Base-by-base conservation (phyloP, 2,888 invertebrate genomes). In the Eustalomyia histrio region DNA sequence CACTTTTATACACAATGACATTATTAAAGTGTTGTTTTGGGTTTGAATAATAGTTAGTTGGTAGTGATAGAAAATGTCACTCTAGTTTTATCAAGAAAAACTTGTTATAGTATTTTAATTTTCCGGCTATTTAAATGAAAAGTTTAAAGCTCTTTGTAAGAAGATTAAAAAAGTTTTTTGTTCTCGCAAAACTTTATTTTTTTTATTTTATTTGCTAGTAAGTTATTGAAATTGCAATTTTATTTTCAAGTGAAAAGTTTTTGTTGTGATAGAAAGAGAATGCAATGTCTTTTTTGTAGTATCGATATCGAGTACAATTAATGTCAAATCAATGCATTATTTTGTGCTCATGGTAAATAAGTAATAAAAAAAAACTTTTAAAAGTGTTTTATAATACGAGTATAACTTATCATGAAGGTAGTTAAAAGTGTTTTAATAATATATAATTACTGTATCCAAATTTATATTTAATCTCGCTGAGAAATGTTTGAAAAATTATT, bases 141-240 rank as follows among this genome's bases (percentile, higher is more conserved):
- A 78, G 69, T 81, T 81, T 78, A 75, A 74, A 71, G 71, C 63
- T 78, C 61, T 75, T 71, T 67, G 65, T 57, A 65, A 78, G 81
- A 71, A 81, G 81, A 81, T 81, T 81, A 78, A 81, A 81, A 81
- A 81, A 81, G 78, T 81, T 81, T 81, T 60, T 35, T 21, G 3
- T 80, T 69, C 63, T 55, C 17, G 6, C 7, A 43, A 10, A 17
- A 33, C 6, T 63, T 64, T 21, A 7, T 47, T 33, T 69, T 60
- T 10, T 57, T 24, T 16, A 50, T 65, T 55, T 47, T 39, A 71
- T 71, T 69, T 80, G 39, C 3, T 29, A 29, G 7, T 29, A 63
- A 57, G 71, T 47, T 68, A 71, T 78, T 61, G 78, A 61, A 71
- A 71, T 74, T 71, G 69, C 33, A 74, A 74, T 73, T 76, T 39